Percentiles rank a stretch among this genome's conserved stretches.
phyloP scores from a whole-genome alignment of 1,140 invertebrate genomes.

The Zaprionus ghesquierei region DNA sequence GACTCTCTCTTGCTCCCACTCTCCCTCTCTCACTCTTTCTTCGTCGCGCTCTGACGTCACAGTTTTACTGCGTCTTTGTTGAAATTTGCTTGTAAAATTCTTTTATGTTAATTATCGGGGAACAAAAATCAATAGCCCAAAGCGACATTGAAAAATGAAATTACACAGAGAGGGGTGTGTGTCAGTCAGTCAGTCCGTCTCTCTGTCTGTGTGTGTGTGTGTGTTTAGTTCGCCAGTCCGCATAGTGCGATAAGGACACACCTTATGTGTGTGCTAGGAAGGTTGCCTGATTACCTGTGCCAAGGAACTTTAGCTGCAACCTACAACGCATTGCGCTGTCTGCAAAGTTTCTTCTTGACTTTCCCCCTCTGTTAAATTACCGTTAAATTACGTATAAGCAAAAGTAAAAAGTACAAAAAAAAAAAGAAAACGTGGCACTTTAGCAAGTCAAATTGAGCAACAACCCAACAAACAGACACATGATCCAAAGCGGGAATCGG shows the following conservation, averaged over 20 bases:
- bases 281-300: neutral
- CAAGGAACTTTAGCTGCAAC: neutral
- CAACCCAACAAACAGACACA: conserved; percentile 29
- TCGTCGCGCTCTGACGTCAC: conserved; percentile 50
- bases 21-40: conserved; percentile 15
- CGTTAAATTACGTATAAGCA: conserved; percentile 51
- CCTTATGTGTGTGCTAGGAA: neutral
- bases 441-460: conserved; percentile 58
- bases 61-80: conserved; percentile 57
- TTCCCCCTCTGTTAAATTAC: conserved; percentile 57
- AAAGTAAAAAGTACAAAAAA: too few relatives aligned
- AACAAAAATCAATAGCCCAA: conserved; percentile 56
- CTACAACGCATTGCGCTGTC: neutral
- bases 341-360: conserved; percentile 29
- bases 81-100: conserved; percentile 42
- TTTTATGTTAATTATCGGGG: conserved; percentile 62
- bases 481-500: neutral
- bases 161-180: neutral
- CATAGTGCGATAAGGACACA: conserved; percentile 21
- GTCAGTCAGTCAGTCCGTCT: neutral
- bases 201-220: neutral
- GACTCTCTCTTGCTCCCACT: neutral
- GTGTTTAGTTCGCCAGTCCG: neutral
- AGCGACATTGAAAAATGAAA: conserved; percentile 35
- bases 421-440: conserved; percentile 57